These are phyloP conservation scores for Drymodes brunneopygia DNA, from an alignment of 2,113 vertebrate genomes.

Conservation along the genomic window DNA sequence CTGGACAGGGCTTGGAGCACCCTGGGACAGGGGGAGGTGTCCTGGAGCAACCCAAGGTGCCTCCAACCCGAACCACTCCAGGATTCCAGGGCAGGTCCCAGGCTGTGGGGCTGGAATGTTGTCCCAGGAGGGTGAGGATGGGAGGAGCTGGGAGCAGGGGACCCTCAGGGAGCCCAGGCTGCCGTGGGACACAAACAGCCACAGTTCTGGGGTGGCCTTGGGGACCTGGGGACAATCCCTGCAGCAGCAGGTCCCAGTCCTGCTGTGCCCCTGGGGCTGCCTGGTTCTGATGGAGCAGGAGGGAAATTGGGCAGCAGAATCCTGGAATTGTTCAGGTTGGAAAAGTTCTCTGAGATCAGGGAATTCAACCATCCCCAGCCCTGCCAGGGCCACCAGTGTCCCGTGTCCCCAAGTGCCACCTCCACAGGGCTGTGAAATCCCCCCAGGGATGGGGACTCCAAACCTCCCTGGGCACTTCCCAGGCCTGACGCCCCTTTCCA, in stretches of 20 bases:
- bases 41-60: background rate
- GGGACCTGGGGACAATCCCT: background rate
- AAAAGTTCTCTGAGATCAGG: background rate
- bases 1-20: background rate
- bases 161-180: rapidly evolving
- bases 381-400: background rate
- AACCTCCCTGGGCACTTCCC: background rate
- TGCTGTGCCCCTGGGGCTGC: background rate
- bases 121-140: too few relatives aligned
- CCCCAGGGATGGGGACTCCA: background rate
- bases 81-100: background rate
- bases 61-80: background rate
- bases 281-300: background rate
- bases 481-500: too few relatives aligned
- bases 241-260: background rate
- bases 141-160: background rate
- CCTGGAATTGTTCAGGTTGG: background rate
- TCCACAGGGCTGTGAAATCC: background rate
- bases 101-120: background rate
- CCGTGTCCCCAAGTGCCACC: background rate
- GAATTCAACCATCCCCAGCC: background rate
- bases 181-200: background rate
- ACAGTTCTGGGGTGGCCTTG: background rate
- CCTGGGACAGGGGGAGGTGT: background rate
- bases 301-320: background rate